Base-by-base conservation (phyloP, 2,113 vertebrate genomes). In the Electrona antarctica region DNA sequence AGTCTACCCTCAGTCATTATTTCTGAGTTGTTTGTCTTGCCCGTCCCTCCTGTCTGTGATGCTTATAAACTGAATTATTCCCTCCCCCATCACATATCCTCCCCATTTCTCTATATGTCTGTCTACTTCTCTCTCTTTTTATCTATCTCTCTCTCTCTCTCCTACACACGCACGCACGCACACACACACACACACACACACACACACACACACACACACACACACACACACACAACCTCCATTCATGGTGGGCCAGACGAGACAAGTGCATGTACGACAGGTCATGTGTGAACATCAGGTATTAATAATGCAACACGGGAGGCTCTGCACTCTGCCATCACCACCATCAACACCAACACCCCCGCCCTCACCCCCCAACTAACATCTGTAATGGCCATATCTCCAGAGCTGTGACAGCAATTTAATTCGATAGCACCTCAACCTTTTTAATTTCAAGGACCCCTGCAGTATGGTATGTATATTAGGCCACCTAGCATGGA, bases 241-340 rank as follows among this genome's bases (percentile, higher is more conserved):
- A 65, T 72, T 49, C 68, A 69, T 68, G 78, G 76, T 65, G 54
- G 28, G 57, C 46, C 59, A 1, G 5, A 58, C 48, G 69, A 79
- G 57, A 46, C 15, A 60, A 33, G 81, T 54, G 69, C 77, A 76
- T 71, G 61, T 77, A 85, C 21, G 45, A 46, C 79, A 89, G 84
- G 88, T 90, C 89, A 85, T 80, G 84, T 80, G 85, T 89, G 84
- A 87, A 87, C 85, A 88, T 89, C 78, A 79, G 69, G 69, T 82
- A 78, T 90, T 83, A 87, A 88, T 91, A 90, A 86, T 90, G 84
- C 79, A 88, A 76, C 48, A 61, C 71, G 52, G 71, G 79, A 86
- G 81, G 76, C 64, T 50, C 60, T 49, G 33, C 69, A 62, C 67
- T 60, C 57, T 46, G 57, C 48, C 65, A 41, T 41, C 33, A 41